Evolutionary conservation across 2,113 vertebrate genomes (phyloP).

Genomic region (Alexandromys fortis): DNA sequence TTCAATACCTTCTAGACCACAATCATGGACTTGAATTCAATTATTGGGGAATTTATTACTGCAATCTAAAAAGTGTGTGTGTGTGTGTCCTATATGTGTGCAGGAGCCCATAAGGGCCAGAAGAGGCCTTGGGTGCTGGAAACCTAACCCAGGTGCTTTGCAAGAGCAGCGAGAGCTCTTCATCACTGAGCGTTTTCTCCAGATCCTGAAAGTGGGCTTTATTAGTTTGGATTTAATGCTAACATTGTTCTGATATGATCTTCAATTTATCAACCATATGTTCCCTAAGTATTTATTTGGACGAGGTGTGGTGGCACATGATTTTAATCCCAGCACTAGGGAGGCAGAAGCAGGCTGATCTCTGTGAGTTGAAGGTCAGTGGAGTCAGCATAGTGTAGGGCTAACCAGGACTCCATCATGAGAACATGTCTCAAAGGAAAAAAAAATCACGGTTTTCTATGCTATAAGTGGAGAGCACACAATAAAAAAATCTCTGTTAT

Average conservation of each 20-base stretch:
- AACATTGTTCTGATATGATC: slow-evolving; percentile 30
- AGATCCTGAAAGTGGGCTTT: background rate
- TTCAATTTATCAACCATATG: background rate
- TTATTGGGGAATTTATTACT: background rate
- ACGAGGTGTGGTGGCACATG: background rate
- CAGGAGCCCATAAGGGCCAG: background rate
- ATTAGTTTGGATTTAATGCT: slow-evolving; percentile 43
- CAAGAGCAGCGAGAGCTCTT: background rate
- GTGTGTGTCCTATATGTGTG: background rate
- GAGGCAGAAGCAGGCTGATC: background rate
- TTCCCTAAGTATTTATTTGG: slow-evolving; percentile 3
- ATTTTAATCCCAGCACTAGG: background rate
- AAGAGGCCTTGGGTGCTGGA: background rate
- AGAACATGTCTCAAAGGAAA: background rate
- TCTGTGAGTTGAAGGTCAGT: background rate
- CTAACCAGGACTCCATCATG: background rate
- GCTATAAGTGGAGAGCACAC: background rate
- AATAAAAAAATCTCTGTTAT: background rate
- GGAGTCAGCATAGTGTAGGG: background rate
- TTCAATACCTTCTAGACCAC: background rate
- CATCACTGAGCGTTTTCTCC: background rate
- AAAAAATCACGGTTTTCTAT: background rate
- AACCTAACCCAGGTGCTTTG: background rate
- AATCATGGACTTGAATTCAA: background rate
- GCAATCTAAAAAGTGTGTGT: background rate